A percentile compares a stretch with the other conserved stretches of the same genome.
phyloP scores from a whole-genome alignment of 2,888 invertebrate genomes.

The Cerceris rybyensis region DNA sequence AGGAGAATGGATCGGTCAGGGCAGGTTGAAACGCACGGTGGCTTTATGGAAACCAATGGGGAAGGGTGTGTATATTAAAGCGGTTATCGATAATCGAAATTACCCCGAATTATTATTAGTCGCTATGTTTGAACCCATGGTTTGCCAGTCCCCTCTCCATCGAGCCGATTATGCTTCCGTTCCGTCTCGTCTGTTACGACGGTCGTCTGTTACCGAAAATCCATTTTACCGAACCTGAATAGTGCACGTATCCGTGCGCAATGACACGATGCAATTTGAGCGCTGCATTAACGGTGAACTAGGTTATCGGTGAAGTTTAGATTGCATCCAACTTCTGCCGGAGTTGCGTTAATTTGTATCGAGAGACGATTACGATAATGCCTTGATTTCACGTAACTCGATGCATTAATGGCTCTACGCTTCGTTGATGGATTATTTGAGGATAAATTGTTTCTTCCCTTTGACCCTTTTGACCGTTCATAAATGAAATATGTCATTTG shows the following conservation, averaged over 20 bases:
- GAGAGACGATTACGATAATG: constrained; percentile 43
- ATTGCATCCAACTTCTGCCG: constrained; percentile 43
- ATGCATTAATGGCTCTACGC: background rate
- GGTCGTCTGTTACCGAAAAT: constrained; percentile 39
- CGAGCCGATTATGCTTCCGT: constrained; percentile 63
- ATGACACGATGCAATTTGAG: constrained; percentile 27
- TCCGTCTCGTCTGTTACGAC: constrained; percentile 51
- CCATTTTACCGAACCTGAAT: constrained; percentile 34
- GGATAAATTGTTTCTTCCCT: background rate
- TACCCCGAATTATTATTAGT: constrained; percentile 62
- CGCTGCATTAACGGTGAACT: constrained; percentile 46
- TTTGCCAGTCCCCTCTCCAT: constrained; percentile 9
- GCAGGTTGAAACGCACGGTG: constrained; percentile 18
- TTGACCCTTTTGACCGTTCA: no score
- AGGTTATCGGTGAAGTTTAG: constrained; percentile 53
- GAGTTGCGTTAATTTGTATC: constrained; percentile 45
- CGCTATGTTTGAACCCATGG: constrained; percentile 45
- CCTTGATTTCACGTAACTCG: constrained; percentile 25
- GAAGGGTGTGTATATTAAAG: constrained; percentile 44
- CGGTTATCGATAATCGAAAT: constrained; percentile 64
- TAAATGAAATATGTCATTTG: no score
- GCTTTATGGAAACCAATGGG: constrained; percentile 40
- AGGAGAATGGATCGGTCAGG: constrained; percentile 2
- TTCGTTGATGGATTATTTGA: background rate
- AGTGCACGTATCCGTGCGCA: constrained; percentile 34